Base-by-base conservation (phyloP, 2,113 vertebrate species). In the Gambusia affinis region DNA sequence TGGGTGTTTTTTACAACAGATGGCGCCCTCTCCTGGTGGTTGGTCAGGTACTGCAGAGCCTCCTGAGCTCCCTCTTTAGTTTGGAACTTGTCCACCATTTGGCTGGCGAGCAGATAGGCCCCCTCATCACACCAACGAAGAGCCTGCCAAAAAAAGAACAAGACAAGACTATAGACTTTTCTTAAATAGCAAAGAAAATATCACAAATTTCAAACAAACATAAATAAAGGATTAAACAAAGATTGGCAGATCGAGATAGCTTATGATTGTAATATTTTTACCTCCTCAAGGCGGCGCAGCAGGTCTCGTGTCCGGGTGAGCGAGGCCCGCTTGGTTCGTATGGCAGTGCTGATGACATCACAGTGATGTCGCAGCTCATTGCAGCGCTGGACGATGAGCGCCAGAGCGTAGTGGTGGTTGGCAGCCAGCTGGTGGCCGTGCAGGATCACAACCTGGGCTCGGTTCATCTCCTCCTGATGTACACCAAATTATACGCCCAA, bases 301-400 rank as follows among this genome's bases (percentile, higher is more conserved):
- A 99, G 95, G 80, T 97, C 95, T 67, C 94, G 90, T 4, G 93
- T 95, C 61, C 94, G 95, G 14, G 85, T 94, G 42, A 98, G 95
- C 3, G 82, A 89, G 24, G 90, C 67, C 60, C 91, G 91, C 83
- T 96, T 98, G 76, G 86, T 83, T 67, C 95, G 95, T 72, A 96
- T 91, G 76, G 96, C 95, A 0, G 92, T 93, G 0, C 94, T 91
- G 87, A 99, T 88, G 73, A 96, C 73, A 51, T 98, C 97, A 0
- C 95, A 97, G 72, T 90, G 94, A 85, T 99, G 95, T 8, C 97
- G 94, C 47, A 99, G 92, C 87, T 99, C 97, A 0, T 97, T 98
- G 90, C 98, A 99, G 73, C 96, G 96, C 94, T 98, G 97, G 76
- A 97, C 93, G 83, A 99, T 98, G 67, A 98, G 93, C 33, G 97